Conservation (phyloP, 2,113 vertebrate genomes). For the Podarcis raffonei region DNA sequence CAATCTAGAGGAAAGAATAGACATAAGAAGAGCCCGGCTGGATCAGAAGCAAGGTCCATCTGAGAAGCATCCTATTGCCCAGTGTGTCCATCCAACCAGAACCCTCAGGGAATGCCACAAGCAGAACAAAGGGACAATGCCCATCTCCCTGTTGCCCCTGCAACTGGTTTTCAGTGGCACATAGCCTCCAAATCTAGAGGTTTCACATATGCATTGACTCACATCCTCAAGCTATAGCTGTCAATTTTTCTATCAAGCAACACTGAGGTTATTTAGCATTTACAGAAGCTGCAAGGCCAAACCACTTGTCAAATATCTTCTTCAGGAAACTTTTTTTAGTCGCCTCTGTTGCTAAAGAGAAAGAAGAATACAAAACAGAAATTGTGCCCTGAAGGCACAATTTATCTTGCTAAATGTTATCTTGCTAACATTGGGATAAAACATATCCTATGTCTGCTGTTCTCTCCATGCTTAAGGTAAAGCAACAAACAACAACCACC, state of each 20-base stretch:
- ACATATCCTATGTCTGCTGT: neutral
- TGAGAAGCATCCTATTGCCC: too few species aligned
- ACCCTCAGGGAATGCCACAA: neutral
- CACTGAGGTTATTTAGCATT: slow-evolving; percentile 25
- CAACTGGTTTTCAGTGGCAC: neutral
- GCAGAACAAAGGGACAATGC: too few species aligned
- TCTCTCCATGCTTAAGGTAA: neutral
- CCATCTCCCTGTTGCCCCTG: neutral
- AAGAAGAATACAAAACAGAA: slow-evolving; percentile 14
- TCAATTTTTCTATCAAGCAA: slow-evolving; percentile 6
- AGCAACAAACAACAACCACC: neutral
- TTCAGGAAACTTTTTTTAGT: slow-evolving; percentile 2
- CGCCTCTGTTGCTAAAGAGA: neutral
- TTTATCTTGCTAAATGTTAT: neutral
- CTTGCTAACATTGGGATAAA: slow-evolving; percentile 27
- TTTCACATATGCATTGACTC: neutral
- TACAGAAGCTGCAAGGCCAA: slow-evolving; percentile 39
- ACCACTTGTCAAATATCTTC: slow-evolving; percentile 4
- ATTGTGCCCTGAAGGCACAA: slow-evolving; percentile 34
- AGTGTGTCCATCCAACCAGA: neutral
- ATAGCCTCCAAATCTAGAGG: neutral
- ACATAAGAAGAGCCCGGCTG: too few species aligned
- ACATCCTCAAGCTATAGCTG: neutral
- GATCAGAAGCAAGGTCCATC: too few species aligned
- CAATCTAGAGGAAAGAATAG: too few species aligned